These are phyloP conservation scores for Andrena fulva DNA, from an alignment of 2,888 invertebrate genomes.

Conservation along the genomic window DNA sequence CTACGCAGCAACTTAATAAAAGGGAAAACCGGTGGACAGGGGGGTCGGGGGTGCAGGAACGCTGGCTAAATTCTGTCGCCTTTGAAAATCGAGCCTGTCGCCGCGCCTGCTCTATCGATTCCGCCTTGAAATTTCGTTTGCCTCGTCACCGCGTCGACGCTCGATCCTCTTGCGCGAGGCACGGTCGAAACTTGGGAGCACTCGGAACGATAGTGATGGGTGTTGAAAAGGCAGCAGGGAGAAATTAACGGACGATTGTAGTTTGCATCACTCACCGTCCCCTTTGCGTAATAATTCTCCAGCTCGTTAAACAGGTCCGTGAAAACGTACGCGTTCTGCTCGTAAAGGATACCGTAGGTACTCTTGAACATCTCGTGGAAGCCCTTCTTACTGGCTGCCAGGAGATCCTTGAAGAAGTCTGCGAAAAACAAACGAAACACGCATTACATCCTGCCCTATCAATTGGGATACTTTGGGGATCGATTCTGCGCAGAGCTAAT, in stretches of 20 bases:
- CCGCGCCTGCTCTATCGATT: slow-evolving; percentile 47
- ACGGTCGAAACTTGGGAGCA: not conserved
- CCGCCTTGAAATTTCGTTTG: slow-evolving; percentile 67
- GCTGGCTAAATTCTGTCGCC: slow-evolving; percentile 53
- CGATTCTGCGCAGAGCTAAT: no score
- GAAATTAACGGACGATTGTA: slow-evolving; percentile 1
- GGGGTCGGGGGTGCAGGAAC: not conserved
- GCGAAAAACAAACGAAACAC: slow-evolving; percentile 73
- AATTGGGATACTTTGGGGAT: no score
- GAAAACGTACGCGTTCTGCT: slow-evolving; percentile 97
- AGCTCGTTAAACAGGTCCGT: slow-evolving; percentile 95
- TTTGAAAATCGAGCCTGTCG: slow-evolving; percentile 66
- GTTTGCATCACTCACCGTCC: slow-evolving; percentile 83
- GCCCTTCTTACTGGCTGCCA: slow-evolving; percentile 92
- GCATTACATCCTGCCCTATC: no score
- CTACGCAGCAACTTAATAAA: not conserved
- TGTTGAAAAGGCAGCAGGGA: not conserved
- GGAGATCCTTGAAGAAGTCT: slow-evolving; percentile 95
- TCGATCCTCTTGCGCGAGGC: not conserved
- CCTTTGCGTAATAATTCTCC: slow-evolving; percentile 94
- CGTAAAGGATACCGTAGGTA: slow-evolving; percentile 97
- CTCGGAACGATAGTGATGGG: not conserved
- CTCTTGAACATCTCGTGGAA: slow-evolving; percentile 98
- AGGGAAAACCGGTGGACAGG: slow-evolving; percentile 10
- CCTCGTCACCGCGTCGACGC: slow-evolving; percentile 33